Percentiles rank a stretch among this genome's conserved stretches.
Conservation (phyloP, 2,113 vertebrate genomes). For the Lophius piscatorius region DNA sequence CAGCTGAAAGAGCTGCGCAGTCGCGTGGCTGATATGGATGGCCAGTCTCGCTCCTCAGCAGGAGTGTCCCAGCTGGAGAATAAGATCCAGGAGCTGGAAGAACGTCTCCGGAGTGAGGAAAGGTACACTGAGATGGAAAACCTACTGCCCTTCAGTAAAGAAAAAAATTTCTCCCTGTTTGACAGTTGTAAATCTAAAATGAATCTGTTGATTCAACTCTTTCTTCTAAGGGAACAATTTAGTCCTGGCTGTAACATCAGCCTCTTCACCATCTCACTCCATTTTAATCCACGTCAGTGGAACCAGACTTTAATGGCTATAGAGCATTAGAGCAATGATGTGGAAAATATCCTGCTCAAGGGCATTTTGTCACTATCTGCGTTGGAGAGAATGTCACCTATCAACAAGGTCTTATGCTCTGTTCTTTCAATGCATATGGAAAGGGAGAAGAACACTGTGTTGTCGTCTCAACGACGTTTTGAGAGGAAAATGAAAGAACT, state of each 20-base stretch:
- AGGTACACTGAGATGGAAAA: constrained; percentile 78
- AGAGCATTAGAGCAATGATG: not conserved
- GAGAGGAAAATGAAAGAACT: constrained; percentile 94
- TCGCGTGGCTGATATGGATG: constrained; percentile 87
- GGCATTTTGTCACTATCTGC: not conserved
- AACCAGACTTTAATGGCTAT: not conserved
- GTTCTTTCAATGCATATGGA: not conserved
- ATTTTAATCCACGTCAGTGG: not conserved
- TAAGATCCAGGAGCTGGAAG: constrained; percentile 87
- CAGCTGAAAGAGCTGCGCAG: constrained; percentile 92
- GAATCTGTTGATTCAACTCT: not conserved
- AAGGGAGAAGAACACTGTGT: constrained; percentile 87
- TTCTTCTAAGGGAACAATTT: too few relatives aligned
- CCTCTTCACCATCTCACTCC: too few relatives aligned
- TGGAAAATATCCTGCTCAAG: not conserved
- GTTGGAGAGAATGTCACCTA: not conserved
- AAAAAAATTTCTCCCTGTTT: not conserved
- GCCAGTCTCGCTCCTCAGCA: constrained; percentile 82
- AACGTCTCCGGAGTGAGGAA: constrained; percentile 86
- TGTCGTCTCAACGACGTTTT: constrained; percentile 87
- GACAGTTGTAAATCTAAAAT: not conserved
- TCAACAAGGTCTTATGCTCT: not conserved
- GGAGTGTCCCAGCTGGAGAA: constrained; percentile 88
- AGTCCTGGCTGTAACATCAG: too few relatives aligned
- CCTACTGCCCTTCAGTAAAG: not conserved